Percentiles rank a stretch among this genome's conserved stretches.
Conservation (phyloP, 2,113 vertebrate genomes). For the Poeciliopsis turrubarensis region DNA sequence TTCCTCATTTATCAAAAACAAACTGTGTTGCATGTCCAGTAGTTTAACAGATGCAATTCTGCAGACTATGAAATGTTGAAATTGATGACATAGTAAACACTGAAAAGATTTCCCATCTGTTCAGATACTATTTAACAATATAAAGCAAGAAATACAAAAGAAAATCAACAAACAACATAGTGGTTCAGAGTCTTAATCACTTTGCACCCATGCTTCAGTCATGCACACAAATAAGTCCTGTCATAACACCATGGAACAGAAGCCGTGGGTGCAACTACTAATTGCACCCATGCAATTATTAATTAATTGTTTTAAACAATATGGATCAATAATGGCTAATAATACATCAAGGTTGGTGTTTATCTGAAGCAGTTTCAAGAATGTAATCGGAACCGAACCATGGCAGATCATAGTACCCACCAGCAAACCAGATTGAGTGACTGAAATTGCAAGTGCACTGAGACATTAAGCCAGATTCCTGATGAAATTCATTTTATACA, state of each 20-base stretch:
- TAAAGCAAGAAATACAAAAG: neutral
- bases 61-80: neutral
- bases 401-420: constrained; percentile 26
- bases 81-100: neutral
- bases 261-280: no score
- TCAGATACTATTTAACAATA: neutral
- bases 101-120: neutral
- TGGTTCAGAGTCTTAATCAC: no score
- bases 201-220: neutral
- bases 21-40: neutral
- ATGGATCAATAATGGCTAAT: neutral
- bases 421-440: constrained; percentile 20
- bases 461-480: constrained; percentile 29
- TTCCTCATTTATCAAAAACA: neutral
- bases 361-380: constrained; percentile 14
- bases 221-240: neutral
- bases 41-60: neutral
- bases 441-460: constrained; percentile 37
- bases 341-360: no score
- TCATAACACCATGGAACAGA: neutral
- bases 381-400: constrained; percentile 54
- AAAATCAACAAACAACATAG: neutral
- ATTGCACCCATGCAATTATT: no score
- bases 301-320: neutral
- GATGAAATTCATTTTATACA: constrained; percentile 22